A percentile compares a stretch with the other conserved stretches of the same genome.
Conservation (phyloP, 2,888 invertebrate species). For the Formica aserva region DNA sequence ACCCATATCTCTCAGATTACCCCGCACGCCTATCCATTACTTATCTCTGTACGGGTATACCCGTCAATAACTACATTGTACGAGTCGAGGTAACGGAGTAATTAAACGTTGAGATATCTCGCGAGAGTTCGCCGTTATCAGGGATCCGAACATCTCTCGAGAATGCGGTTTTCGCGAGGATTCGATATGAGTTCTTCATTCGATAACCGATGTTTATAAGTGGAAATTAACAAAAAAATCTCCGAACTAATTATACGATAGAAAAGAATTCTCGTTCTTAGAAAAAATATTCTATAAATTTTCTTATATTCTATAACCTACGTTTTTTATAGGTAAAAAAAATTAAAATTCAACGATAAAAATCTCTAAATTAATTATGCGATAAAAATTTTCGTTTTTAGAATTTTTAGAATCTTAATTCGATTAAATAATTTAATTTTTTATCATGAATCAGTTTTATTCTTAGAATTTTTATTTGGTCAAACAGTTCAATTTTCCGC, state of each 20-base stretch:
- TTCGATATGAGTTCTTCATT: not conserved
- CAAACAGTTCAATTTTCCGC: too few species aligned
- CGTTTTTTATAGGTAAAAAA: not conserved
- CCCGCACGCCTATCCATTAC: constrained; percentile 53
- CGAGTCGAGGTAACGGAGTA: constrained; percentile 24
- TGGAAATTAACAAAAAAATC: too few species aligned
- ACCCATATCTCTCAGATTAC: constrained; percentile 43
- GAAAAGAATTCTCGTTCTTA: too few species aligned
- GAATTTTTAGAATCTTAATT: too few species aligned
- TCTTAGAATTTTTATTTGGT: too few species aligned
- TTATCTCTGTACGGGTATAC: constrained; percentile 34
- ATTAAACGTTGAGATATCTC: constrained; percentile 42
- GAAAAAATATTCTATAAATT: too few species aligned
- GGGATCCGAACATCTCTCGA: not conserved
- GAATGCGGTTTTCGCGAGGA: not conserved
- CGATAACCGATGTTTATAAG: too few species aligned
- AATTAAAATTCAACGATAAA: not conserved
- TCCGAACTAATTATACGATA: too few species aligned
- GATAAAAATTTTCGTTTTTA: too few species aligned
- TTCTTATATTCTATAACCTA: too few species aligned
- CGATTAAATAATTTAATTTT: too few species aligned
- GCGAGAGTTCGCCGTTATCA: not conserved
- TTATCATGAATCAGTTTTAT: too few species aligned
- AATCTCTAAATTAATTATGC: not conserved
- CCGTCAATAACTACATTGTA: constrained; percentile 41